Percentiles rank a stretch among this genome's conserved stretches.
Conservation (phyloP, 2,888 invertebrate genomes). For the Homarus gammarus region DNA sequence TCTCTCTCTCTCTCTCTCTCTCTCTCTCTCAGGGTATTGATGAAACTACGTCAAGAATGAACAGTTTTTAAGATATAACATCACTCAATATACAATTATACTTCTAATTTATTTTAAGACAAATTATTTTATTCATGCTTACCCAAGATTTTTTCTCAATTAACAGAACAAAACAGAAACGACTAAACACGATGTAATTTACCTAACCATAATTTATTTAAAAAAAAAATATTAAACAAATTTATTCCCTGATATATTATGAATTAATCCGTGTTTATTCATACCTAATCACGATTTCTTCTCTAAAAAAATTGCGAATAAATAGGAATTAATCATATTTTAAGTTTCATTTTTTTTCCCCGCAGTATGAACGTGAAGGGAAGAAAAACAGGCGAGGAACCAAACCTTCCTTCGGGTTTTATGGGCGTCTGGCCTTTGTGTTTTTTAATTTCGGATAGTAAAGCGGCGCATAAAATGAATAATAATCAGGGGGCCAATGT, state of each 20-base stretch:
- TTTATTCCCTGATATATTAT: too few relatives aligned
- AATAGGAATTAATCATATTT: conserved; percentile 37
- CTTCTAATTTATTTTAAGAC: conserved; percentile 1
- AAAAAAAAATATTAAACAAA: too few relatives aligned
- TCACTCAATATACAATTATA: background rate
- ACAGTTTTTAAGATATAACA: too few relatives aligned
- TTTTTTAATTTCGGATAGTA: conserved; percentile 62
- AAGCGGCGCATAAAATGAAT: conserved; percentile 59
- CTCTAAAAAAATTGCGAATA: background rate
- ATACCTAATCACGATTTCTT: too few relatives aligned
- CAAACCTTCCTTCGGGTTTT: conserved; percentile 36
- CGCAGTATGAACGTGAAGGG: background rate
- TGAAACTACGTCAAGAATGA: too few relatives aligned
- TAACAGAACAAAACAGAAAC: background rate
- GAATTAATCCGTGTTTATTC: too few relatives aligned
- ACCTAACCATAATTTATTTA: too few relatives aligned
- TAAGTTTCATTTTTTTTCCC: background rate
- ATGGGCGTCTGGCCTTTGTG: conserved; percentile 58
- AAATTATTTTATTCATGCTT: conserved; percentile 16
- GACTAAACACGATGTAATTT: too few relatives aligned
- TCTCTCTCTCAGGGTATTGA: background rate
- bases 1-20: too few relatives aligned
- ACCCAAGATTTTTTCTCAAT: conserved; percentile 5
- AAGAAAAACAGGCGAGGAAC: background rate
- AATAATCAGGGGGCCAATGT: conserved; percentile 56